Percentiles rank a stretch among this genome's conserved stretches.
Evolutionary conservation across 2,888 invertebrate species (phyloP).

Genomic region (Rhorus exstirpatorius): DNA sequence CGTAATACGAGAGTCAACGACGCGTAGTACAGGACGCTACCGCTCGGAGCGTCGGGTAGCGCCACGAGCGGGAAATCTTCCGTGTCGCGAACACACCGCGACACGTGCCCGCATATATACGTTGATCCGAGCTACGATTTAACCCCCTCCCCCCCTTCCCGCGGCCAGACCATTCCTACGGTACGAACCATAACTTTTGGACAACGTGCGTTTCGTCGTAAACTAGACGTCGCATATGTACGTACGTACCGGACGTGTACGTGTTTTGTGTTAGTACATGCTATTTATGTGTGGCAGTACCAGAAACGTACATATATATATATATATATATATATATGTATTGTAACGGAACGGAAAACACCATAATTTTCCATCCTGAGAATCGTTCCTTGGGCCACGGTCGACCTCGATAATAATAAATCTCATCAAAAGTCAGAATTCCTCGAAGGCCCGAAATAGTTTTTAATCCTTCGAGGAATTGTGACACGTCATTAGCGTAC

Average conservation of each 20-base stretch:
- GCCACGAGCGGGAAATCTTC: not conserved
- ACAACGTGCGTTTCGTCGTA: constrained; percentile 66
- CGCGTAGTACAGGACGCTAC: constrained; percentile 44
- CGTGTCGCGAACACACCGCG: not conserved
- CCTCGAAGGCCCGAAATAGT: too few species aligned
- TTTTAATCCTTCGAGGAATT: too few species aligned
- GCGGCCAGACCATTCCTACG: constrained; percentile 5
- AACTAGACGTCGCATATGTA: constrained; percentile 65
- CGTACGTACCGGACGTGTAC: constrained; percentile 44
- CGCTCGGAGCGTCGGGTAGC: constrained; percentile 1
- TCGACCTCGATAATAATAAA: too few species aligned
- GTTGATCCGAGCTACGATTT: constrained; percentile 38
- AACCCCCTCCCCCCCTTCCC: not conserved
- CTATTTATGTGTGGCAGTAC: constrained; percentile 38
- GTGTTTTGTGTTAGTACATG: constrained; percentile 28
- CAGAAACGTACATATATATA: not conserved
- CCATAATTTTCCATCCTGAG: too few species aligned
- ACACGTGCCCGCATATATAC: not conserved
- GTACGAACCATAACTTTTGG: constrained; percentile 61
- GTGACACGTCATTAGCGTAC: too few species aligned
- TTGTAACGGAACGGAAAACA: too few species aligned
- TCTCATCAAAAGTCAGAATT: too few species aligned
- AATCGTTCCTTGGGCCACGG: too few species aligned
- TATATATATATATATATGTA: not conserved
- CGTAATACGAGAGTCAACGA: constrained; percentile 14